Evolutionary conservation across 2,888 invertebrate species (phyloP), one percentile per base, ranked within the genome.

Genomic region (Melanostoma mellinum): DNA sequence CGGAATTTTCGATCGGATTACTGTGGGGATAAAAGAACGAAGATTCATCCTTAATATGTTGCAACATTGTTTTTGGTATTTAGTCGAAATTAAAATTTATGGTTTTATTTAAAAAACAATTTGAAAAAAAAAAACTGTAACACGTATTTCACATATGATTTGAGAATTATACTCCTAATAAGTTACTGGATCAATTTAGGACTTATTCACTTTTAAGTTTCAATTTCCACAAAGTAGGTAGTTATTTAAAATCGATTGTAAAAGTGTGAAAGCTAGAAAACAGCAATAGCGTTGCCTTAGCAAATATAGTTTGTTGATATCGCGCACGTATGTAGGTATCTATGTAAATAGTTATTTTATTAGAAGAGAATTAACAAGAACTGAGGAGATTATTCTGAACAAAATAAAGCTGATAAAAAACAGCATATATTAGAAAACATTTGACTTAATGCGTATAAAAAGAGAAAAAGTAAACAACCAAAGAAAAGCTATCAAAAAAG

Each of bases 1-100:
- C 89, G 65, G 91, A 88, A 84, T 91, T 92, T 74, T 91, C 92
- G 90, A 93, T 92, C 88, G 93, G 93, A 87, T 93, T 93, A 89
- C 94, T 92, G 89, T 89, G 92, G 89, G 90, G 81, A 88, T 88
- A 89, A 84, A 90, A 90, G 79, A 88, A 90, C 69, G 86, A 85
- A 85, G 63, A 48, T 20, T 84, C 79, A 30, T 84, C 84, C 38
- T 84, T 84, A 67, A 79, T 56, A 69, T 77, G 86, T 71, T 85
- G 86, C 85, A 80, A 74, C 76, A 84, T 82, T n/a, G 46, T 73
- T 89, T 89, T 89, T 52, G 87, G 88, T 52, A 86, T 88, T 88
- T 85, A 86, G 88, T 80, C 88, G 20, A 87, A 35, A 88, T 79
- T 86, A 87, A 88, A 89, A 89, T 88, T 44, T 87, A 89, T 87